Base-by-base conservation (phyloP, 37 sponge, comb jelly and placozoan species). In the Beroe forskalii region DNA sequence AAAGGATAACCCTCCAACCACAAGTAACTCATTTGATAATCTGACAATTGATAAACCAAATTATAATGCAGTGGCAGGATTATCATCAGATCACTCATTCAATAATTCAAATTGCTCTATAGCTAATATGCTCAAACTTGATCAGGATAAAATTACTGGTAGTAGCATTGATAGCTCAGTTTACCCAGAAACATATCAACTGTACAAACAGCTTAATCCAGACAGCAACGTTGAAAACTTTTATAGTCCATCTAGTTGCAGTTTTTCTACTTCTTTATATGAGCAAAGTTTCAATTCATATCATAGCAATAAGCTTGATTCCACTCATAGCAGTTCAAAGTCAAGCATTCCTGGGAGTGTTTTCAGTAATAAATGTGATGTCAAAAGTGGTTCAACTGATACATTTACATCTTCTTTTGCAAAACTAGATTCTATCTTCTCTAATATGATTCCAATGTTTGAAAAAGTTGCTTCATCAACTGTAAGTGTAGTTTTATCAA, bases 101-200 rank as follows among this genome's bases (percentile, higher is more conserved):
- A 48, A 17, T 6, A 48, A 48, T 48, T 48, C 55, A 48, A 48
- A 48, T 48, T 48, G 55, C 12, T 48, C 55, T 17, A 48, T 48
- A 17, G 55, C 12, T 6, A 48, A 48, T 48, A 48, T 48, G 55
- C 12, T 48, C 12, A 48, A 48, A 12, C 55, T 48, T 48, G 55
- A 48, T 12, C 55, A 64, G 4, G 30, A 64, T n/a, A 64, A 64
- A 28, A 28, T 64, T n/a, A 27, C 66, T 22, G 86, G 86, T 23
- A 80, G 35, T 38, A 80, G 86, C 42, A 80, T 80, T 43, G 86
- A 80, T 42, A 80, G 86, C 55, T 17, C 86, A 24, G 86, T 80
- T 17, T 80, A 80, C 55, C 86, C 38, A n/a, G 86, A 80, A 43
- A 80, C 86, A 25, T 41, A 80, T n/a, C 38, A 80, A 24, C 86